These are phyloP conservation scores for Liopterus haemorrhoidalis DNA, from an alignment of 2,888 invertebrate genomes.

Conservation along the genomic window DNA sequence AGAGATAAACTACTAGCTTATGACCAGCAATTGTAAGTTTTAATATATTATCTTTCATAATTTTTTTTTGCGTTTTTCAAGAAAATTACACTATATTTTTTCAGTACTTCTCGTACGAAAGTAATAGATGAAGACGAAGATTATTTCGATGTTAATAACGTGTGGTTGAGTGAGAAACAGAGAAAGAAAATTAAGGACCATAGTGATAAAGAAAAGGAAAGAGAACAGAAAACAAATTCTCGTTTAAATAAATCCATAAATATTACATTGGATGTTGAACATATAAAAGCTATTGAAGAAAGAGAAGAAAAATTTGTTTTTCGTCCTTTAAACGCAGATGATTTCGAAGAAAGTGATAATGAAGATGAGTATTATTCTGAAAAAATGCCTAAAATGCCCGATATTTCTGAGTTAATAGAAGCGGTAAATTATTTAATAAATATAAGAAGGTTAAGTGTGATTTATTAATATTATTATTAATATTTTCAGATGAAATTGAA, in stretches of 20 bases:
- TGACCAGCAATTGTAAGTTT: constrained; percentile 66
- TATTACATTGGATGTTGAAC: constrained; percentile 73
- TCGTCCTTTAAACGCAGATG: no score
- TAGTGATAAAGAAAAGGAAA: constrained; percentile 60
- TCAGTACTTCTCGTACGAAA: constrained; percentile 63
- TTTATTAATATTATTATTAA: no score
- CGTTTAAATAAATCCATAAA: constrained; percentile 62
- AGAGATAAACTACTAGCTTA: constrained; percentile 77
- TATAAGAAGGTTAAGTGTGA: no score
- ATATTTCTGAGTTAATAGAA: constrained; percentile 44
- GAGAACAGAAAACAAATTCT: constrained; percentile 62
- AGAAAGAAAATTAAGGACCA: constrained; percentile 56
- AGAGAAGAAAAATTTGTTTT: constrained; percentile 46
- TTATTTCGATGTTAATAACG: constrained; percentile 78
- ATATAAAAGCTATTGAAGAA: constrained; percentile 52
- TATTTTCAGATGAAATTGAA: no score
- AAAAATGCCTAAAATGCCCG: constrained; percentile 47
- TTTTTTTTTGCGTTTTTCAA: background rate
- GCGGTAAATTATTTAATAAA: constrained; percentile 42
- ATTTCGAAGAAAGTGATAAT: constrained; percentile 42
- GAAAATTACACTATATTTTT: constrained; percentile 16
- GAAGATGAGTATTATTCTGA: constrained; percentile 30
- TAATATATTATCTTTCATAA: background rate
- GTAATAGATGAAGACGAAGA: constrained; percentile 93
- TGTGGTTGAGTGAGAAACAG: constrained; percentile 73